phyloP scores from a whole-genome alignment of 2,113 vertebrate genomes.

The Scalopus aquaticus region DNA sequence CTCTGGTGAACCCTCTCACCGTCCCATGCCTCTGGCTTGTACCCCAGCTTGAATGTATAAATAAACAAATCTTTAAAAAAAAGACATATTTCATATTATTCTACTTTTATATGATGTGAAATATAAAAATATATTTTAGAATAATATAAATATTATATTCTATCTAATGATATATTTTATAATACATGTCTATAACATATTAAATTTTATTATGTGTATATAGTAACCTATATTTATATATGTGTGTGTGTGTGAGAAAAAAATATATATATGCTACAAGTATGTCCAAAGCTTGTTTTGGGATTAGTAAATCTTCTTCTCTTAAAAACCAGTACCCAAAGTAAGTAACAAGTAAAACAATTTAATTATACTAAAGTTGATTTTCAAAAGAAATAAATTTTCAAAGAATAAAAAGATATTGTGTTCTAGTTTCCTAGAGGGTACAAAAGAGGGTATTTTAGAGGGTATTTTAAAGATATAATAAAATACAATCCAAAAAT shows the following conservation, averaged over 20 bases:
- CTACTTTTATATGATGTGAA: neutral
- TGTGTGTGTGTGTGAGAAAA: too few species aligned
- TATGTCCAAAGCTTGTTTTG: neutral
- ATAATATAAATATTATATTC: neutral
- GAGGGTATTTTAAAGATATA: neutral
- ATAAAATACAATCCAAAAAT: neutral
- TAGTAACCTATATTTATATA: neutral
- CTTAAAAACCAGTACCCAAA: neutral
- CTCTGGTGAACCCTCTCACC: too few species aligned
- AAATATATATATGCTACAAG: neutral
- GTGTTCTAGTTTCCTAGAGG: neutral
- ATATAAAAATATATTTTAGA: neutral
- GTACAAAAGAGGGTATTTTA: neutral
- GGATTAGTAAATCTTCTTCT: neutral
- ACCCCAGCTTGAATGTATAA: too few species aligned
- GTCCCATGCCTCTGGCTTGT: too few species aligned
- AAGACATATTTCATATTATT: neutral
- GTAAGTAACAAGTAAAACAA: neutral
- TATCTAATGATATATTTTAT: neutral
- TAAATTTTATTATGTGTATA: neutral
- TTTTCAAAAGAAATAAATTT: slow-evolving; percentile 1
- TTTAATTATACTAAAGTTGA: neutral
- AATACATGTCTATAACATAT: neutral
- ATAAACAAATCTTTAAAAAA: too few species aligned
- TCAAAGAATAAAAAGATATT: slow-evolving; percentile 15